A percentile compares a stretch with the other conserved stretches of the same genome.
Evolutionary conservation across 2,888 invertebrate species (phyloP).

Genomic region (Nomada ferruginata): DNA sequence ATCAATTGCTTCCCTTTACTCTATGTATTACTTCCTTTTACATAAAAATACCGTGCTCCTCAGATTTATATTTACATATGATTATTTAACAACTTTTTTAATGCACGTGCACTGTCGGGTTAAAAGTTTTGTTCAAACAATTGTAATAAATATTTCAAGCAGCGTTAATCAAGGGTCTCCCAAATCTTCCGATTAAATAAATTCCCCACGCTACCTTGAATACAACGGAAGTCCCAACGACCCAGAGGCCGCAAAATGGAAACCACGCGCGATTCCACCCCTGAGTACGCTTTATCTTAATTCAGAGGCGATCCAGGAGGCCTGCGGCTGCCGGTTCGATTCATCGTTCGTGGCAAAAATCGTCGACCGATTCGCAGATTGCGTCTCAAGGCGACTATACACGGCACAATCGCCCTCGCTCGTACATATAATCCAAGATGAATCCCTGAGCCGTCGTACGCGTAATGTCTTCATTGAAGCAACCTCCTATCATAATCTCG

Average conservation of each 20-base stretch:
- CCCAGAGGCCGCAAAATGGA: not conserved
- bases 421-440: conserved; percentile 51
- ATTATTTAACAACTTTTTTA: too few relatives aligned
- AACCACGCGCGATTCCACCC: conserved; percentile 25
- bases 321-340: conserved; percentile 45
- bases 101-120: too few relatives aligned
- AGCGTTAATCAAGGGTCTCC: not conserved
- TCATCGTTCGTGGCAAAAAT: conserved; percentile 34
- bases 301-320: conserved; percentile 7
- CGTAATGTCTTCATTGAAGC: conserved; percentile 80
- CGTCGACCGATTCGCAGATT: conserved; percentile 36
- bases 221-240: not conserved
- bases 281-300: conserved; percentile 20
- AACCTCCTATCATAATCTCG: conserved; percentile 80
- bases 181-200: not conserved
- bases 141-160: too few relatives aligned
- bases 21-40: too few relatives aligned
- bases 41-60: too few relatives aligned
- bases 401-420: conserved; percentile 29
- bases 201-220: not conserved
- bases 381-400: conserved; percentile 29
- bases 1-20: too few relatives aligned
- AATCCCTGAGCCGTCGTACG: conserved; percentile 70
- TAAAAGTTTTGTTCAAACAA: too few relatives aligned
- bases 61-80: too few relatives aligned